A percentile compares a stretch with the other conserved stretches of the same genome.
Conservation (phyloP, 2,888 invertebrate species). For the Gortyna flavago region DNA sequence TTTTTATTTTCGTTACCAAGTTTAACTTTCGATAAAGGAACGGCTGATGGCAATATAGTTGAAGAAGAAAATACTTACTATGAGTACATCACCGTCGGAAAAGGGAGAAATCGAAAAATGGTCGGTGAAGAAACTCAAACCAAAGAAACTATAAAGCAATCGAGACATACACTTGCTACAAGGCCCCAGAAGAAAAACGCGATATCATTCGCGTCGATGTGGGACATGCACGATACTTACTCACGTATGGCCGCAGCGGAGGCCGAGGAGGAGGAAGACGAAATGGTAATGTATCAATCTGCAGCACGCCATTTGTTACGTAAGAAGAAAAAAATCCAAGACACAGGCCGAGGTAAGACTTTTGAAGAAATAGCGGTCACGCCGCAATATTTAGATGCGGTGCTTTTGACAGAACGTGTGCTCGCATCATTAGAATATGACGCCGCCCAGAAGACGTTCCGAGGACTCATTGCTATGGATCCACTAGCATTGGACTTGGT, state of each 20-base stretch:
- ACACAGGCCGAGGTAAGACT: slow-evolving; percentile 69
- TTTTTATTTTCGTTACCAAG: slow-evolving; percentile 92
- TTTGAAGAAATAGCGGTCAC: slow-evolving; percentile 77
- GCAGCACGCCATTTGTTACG: slow-evolving; percentile 78
- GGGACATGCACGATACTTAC: slow-evolving; percentile 94
- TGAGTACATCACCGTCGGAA: slow-evolving; percentile 92
- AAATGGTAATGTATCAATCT: slow-evolving; percentile 86
- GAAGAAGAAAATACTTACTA: slow-evolving; percentile 92
- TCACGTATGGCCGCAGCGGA: slow-evolving; percentile 80
- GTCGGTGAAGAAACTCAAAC: slow-evolving; percentile 93
- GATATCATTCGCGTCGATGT: slow-evolving; percentile 92
- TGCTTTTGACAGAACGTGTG: slow-evolving; percentile 92
- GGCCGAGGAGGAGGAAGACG: slow-evolving; percentile 80
- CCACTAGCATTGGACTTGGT: slow-evolving; percentile 91
- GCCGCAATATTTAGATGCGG: slow-evolving; percentile 90
- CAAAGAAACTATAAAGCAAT: slow-evolving; percentile 90
- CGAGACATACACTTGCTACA: slow-evolving; percentile 91
- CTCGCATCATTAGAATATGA: slow-evolving; percentile 92
- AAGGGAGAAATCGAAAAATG: slow-evolving; percentile 92
- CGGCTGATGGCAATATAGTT: slow-evolving; percentile 89
- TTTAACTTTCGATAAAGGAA: slow-evolving; percentile 90
- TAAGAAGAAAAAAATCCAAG: slow-evolving; percentile 69
- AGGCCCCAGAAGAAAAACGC: slow-evolving; percentile 89
- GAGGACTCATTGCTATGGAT: slow-evolving; percentile 91
- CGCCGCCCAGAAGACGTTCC: slow-evolving; percentile 92